Base-by-base conservation (phyloP, 2,888 invertebrate species). In the Dexiosoma caninum region DNA sequence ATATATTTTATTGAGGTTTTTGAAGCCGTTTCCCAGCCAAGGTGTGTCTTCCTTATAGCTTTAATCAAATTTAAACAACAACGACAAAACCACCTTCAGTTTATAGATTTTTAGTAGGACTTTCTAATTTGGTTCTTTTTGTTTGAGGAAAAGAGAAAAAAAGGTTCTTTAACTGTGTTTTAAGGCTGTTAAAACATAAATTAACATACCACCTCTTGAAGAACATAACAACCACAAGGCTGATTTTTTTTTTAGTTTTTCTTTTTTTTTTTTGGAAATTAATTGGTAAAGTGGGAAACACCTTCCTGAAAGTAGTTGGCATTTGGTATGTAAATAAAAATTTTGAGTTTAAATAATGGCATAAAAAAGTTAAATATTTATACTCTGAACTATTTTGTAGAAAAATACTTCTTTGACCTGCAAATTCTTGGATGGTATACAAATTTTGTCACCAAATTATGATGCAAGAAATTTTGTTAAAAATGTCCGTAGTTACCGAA, bases 11-110 rank as follows among this genome's bases (percentile, higher is more conserved):
- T 57, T 40, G 37, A 40, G 37, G 44, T 55, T 55, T 66, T 53
- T 40, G 10, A 14, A 53, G 40, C 42, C 32, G 60, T 60, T 76
- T 76, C 51, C 49, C 66, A 72, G 72, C 44, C 66, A 80, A 77
- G 80, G 80, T 81, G 80, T 81, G 80, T 81, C 80, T 81, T 81
- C 80, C 80, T 77, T 81, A 44, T 8, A 60, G 77, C 72, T 76
- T 62, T 62, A 62, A 72, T 72, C 51, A 51, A 62, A 23, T 32
- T 16, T 27, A 23, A 72, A n/a, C n/a, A 3, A 53, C 42, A 42
- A 72, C 72, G 27, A 60, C 49, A 53, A 62, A 64, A 62, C 53
- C 72, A 72, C 72, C 72, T 72, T 72, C 62, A 44, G 14, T 72
- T 64, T 35, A 55, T 9, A 40, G 30, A 19, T 62, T 62, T 60